Evolutionary conservation across 2,113 vertebrate genomes (phyloP).

Genomic region (Tachuris rubrigastra): DNA sequence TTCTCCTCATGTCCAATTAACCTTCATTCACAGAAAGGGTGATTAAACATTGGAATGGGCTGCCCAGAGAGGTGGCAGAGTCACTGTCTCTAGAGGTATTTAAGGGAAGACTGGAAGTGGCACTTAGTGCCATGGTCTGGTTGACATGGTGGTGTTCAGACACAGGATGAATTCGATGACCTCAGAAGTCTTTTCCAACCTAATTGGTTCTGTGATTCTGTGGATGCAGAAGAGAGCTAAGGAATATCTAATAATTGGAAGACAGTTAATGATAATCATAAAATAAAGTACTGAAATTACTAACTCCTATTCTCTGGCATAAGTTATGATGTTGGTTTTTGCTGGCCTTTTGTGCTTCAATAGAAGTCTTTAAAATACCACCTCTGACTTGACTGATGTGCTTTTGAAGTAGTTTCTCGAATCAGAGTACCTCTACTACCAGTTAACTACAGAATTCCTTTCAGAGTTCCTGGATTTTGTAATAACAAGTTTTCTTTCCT

Average conservation of each 20-base stretch:
- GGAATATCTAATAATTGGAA: neutral
- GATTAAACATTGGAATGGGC: neutral
- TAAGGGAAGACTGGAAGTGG: neutral
- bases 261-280: neutral
- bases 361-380: conserved; percentile 5
- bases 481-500: neutral
- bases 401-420: neutral
- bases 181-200: neutral
- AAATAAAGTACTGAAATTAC: conserved; percentile 2
- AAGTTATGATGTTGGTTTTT: neutral
- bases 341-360: neutral
- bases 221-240: neutral
- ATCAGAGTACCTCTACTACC: neutral
- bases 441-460: neutral
- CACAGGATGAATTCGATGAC: neutral
- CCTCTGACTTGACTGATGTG: neutral
- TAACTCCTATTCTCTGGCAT: neutral
- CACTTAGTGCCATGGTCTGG: neutral
- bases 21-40: neutral
- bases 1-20: neutral
- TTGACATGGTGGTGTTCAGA: neutral
- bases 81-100: neutral
- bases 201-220: neutral
- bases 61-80: neutral
- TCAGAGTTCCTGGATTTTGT: neutral